A percentile compares a stretch with the other conserved stretches of the same genome.
Evolutionary conservation across 2,888 invertebrate species (phyloP).

Genomic region (Entomobrya multifasciata): DNA sequence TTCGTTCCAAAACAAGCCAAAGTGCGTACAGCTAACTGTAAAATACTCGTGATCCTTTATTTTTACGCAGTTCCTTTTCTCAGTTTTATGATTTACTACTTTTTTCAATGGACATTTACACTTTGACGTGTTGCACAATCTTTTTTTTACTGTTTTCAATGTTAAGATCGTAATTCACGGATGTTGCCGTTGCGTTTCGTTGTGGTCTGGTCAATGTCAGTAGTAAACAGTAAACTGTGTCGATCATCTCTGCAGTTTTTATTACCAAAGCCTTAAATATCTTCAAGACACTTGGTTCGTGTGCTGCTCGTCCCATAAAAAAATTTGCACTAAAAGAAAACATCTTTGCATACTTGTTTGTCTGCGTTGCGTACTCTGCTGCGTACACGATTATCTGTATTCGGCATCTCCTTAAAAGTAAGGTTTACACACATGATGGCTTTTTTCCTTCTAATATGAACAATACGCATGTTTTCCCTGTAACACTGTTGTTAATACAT

Average conservation of each 20-base stretch:
- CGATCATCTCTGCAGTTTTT: conserved; percentile 15
- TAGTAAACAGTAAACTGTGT: conserved; percentile 32
- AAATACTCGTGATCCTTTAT: too few relatives aligned
- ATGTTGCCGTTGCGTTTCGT: too few relatives aligned
- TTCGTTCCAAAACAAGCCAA: too few relatives aligned
- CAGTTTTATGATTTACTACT: too few relatives aligned
- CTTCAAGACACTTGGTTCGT: background rate
- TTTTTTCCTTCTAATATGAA: background rate
- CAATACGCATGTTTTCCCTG: background rate
- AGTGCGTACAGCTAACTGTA: too few relatives aligned
- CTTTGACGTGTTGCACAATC: too few relatives aligned
- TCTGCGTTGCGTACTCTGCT: too few relatives aligned
- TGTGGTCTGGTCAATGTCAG: background rate
- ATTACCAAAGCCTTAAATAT: background rate
- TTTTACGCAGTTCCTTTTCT: too few relatives aligned
- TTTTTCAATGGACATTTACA: too few relatives aligned
- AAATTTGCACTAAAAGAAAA: background rate
- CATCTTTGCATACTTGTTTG: background rate
- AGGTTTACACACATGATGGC: too few relatives aligned
- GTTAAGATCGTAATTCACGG: too few relatives aligned
- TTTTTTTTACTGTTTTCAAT: too few relatives aligned
- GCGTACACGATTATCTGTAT: background rate
- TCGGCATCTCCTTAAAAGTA: background rate
- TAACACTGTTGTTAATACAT: background rate
- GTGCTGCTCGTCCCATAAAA: background rate